A percentile compares a stretch with the other conserved stretches of the same genome.
phyloP scores from a whole-genome alignment of 2,113 vertebrate species.

The Mandrillus leucophaeus region DNA sequence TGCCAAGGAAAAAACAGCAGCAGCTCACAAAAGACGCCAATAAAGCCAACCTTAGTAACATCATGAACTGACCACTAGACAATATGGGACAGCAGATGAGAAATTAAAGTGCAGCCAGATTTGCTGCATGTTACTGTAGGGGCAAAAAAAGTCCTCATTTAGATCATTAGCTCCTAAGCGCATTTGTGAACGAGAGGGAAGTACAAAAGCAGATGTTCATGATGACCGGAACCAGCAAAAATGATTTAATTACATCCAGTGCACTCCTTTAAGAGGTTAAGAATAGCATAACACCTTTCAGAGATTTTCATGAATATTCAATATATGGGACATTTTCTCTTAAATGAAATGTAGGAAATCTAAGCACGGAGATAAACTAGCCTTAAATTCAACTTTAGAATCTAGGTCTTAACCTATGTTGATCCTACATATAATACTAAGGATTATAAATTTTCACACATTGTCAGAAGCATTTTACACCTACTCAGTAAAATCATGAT shows the following conservation, averaged over 20 bases:
- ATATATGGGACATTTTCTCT: background rate
- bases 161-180: background rate
- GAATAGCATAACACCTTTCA: background rate
- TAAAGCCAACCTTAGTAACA: background rate
- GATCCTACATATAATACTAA: background rate
- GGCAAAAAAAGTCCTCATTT: background rate
- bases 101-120: background rate
- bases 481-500: background rate
- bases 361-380: background rate
- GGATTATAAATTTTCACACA: background rate
- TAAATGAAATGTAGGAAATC: background rate
- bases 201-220: background rate
- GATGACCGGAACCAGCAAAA: background rate
- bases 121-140: background rate
- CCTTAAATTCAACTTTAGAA: background rate
- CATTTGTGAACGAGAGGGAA: background rate
- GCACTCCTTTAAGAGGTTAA: background rate
- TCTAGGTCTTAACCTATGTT: background rate
- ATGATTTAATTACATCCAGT: background rate
- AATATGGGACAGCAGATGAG: background rate
- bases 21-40: background rate
- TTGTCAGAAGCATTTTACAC: background rate
- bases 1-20: background rate
- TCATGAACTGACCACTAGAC: background rate
- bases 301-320: background rate